Evolutionary conservation across 2,113 vertebrate genomes (phyloP), one percentile per base, ranked within the genome.

Genomic region (Morone saxatilis): DNA sequence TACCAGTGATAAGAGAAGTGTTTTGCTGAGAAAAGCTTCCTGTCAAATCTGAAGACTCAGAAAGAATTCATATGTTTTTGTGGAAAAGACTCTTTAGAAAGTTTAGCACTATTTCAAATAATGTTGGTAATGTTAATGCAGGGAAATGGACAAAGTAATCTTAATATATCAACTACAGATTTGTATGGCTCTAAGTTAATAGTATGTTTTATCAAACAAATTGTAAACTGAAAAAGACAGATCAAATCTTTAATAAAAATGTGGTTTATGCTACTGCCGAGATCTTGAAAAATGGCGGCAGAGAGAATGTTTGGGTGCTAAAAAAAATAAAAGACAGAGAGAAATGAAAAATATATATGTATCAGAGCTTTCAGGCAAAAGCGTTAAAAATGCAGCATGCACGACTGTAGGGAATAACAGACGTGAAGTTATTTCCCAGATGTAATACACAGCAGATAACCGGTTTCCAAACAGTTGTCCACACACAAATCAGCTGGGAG

Each of bases 1-100:
- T n/a, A 40, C 19, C 72, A 50, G 13, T 25, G 47, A 75, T 78
- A 76, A 78, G 50, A 81, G n/a, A 11, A 25, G 13, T 25, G 20
- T 78, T 73, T 73, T 78, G 56, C 65, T 69, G 56, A 62, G 47
- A 54, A 76, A 62, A 54, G 63, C 74, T 57, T 81, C 69, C 83
- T 83, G 71, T 69, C 38, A 54, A 57, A 45, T 63, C 20, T 76
- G 48, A 78, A 31, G 31, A 54, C 59, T 71, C 65, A 43, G 77
- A 22, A 1, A 62, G 17, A 25, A 25, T 25, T 25, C 3, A 31
- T 31, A 31, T 31, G 47, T 54, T 60, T 40, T 38, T 20, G 31
- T 40, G 19, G 45, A 36, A 62, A 69, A 59, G 38, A 14, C 22
- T 60, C 22, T 13, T 14, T 25, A 25, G 2, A n/a, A 40, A 8